phyloP scores from a whole-genome alignment of 2,113 vertebrate species.

The Ochotona princeps region DNA sequence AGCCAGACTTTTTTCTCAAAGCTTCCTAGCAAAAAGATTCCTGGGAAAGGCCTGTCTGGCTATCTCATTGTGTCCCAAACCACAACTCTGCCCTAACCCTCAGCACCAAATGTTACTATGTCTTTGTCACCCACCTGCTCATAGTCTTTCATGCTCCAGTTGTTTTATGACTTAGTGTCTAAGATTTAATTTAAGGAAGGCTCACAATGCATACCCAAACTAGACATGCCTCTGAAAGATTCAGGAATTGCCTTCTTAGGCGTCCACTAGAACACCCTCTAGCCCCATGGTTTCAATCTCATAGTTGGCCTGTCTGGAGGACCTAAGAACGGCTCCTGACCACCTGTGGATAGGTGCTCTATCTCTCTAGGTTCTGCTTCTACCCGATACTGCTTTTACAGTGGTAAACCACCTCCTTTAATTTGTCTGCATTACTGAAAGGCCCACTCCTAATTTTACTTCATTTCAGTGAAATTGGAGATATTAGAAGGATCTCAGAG shows the following conservation, averaged over 20 bases:
- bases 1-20: slow-evolving; percentile 31
- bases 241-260: not conserved
- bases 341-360: not conserved
- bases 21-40: not conserved
- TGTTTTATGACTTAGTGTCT: not conserved
- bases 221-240: not conserved
- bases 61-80: not conserved
- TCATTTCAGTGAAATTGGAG: not conserved
- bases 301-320: not conserved
- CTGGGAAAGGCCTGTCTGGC: not conserved
- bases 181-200: not conserved
- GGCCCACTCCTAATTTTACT: not conserved
- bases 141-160: not conserved
- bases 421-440: not conserved
- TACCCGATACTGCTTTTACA: not conserved
- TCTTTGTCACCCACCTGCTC: not conserved
- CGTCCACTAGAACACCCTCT: not conserved
- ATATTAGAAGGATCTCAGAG: not conserved
- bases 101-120: not conserved
- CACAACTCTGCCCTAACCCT: not conserved
- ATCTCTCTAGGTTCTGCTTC: not conserved
- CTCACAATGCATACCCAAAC: not conserved
- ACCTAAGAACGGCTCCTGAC: not conserved
- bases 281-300: not conserved
- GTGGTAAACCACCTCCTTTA: not conserved